Evolutionary conservation across 2,113 vertebrate species (phyloP).

Genomic region (Macquaria ambigua): DNA sequence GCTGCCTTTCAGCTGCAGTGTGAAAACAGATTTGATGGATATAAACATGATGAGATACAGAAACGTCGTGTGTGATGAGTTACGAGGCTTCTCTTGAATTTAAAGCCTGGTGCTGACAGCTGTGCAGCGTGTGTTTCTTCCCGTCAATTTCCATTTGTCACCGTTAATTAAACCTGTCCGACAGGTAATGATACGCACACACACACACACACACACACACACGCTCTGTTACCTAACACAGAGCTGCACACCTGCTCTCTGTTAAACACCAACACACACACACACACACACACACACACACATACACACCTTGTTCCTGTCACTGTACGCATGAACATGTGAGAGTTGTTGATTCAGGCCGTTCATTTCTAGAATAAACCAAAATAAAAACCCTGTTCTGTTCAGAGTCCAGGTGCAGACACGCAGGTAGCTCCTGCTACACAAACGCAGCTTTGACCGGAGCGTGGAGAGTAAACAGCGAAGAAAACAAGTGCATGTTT

Average conservation of each 20-base stretch:
- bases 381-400: too few species aligned
- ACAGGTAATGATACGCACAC: constrained; percentile 58
- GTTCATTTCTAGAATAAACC: too few species aligned
- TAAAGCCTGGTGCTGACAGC: neutral
- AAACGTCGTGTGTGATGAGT: too few species aligned
- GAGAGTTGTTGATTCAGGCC: too few species aligned
- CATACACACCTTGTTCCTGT: neutral
- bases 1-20: too few species aligned
- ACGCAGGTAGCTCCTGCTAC: too few species aligned
- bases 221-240: neutral
- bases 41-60: too few species aligned
- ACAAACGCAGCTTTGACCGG: too few species aligned
- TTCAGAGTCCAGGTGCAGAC: too few species aligned
- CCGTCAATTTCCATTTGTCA: neutral
- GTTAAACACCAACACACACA: neutral
- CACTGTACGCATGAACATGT: neutral
- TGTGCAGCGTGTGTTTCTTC: neutral
- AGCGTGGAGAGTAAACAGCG: too few species aligned
- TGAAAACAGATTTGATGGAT: too few species aligned
- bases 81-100: neutral
- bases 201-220: neutral
- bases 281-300: constrained; percentile 10
- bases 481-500: too few species aligned
- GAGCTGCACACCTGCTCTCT: neutral
- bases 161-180: constrained; percentile 56